Evolutionary conservation across 2,797 vertebrate genomes (phyloP).

Genomic region (Chromis chromis): DNA sequence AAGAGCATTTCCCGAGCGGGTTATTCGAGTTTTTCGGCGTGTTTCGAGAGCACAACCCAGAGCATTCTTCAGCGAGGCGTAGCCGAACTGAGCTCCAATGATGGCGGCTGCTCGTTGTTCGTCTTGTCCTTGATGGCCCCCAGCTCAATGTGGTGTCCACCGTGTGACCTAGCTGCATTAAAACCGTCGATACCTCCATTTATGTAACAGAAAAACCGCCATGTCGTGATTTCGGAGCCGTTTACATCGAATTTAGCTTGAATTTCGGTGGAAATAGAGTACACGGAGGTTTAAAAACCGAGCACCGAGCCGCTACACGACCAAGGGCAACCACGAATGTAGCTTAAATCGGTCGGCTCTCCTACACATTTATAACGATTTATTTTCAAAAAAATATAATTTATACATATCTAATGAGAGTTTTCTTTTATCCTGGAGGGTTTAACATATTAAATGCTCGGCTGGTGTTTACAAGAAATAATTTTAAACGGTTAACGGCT

Average conservation of each 20-base stretch:
- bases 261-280: constrained; percentile 5
- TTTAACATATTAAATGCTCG: neutral
- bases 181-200: neutral
- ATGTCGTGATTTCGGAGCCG: fast-evolving
- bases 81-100: constrained; percentile 79
- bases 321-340: constrained; percentile 41
- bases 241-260: neutral
- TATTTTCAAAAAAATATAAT: neutral
- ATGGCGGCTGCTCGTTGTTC: constrained; percentile 85
- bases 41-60: constrained; percentile 41
- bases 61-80: constrained; percentile 84
- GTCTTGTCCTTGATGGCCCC: constrained; percentile 74
- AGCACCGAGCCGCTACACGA: constrained; percentile 8
- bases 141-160: constrained; percentile 48
- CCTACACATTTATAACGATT: fast-evolving
- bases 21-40: constrained; percentile 7
- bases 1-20: neutral
- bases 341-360: neutral
- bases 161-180: constrained; percentile 32
- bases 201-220: neutral
- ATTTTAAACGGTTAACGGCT: neutral
- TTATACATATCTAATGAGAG: neutral
- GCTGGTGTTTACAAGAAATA: constrained; percentile 7
- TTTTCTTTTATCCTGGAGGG: no score
- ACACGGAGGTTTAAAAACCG: constrained; percentile 10